Evolutionary conservation across 2,113 vertebrate genomes (phyloP), one percentile per base, ranked within the genome.

Genomic region (Syrmaticus mikado): DNA sequence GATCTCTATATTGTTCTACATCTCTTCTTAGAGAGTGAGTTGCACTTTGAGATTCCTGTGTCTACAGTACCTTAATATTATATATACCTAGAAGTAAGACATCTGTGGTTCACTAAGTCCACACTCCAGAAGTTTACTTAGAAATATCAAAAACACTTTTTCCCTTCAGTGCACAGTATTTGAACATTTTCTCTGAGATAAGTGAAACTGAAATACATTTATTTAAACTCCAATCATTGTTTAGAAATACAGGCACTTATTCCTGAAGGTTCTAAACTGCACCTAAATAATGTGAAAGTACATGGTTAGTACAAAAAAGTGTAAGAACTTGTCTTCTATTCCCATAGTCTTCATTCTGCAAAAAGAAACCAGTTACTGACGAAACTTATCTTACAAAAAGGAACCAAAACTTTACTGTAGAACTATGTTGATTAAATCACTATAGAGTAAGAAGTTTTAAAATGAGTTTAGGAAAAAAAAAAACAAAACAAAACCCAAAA

Each of bases 21-120:
- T 52, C 36, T 87, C 71, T 89, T 84, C 62, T 61, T 74, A 83
- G 50, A 73, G 41, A 95, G 89, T 65, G 18, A 74, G 12, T 89
- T 0, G 0, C 60, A 70, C 92, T 87, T 84, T 89, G 19, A 43
- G 15, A 27, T 90, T 25, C 15, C n/a, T 65, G 86, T 65, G 43
- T 36, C 62, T 11, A 40, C 15, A 15, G 16, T 60, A 30, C n/a
- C 27, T 55, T 20, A 5, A 8, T 50, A 74, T 40, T 21, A 75
- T 55, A 62, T 10, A 72, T 36, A 38, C 36, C 13, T 70, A 24
- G 18, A 68, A 2, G 13, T 41, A 70, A 10, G 7, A 62, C 18
- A 8, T 21, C 27, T 2, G 2, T 8, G 25, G 10, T 65, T 78
- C 66, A 87, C 17, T 18, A 43, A 46, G 8, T 25, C 7, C 8